Evolutionary conservation across 2,797 vertebrate species (phyloP), one percentile per base, ranked within the genome.

Genomic region (Falco peregrinus): DNA sequence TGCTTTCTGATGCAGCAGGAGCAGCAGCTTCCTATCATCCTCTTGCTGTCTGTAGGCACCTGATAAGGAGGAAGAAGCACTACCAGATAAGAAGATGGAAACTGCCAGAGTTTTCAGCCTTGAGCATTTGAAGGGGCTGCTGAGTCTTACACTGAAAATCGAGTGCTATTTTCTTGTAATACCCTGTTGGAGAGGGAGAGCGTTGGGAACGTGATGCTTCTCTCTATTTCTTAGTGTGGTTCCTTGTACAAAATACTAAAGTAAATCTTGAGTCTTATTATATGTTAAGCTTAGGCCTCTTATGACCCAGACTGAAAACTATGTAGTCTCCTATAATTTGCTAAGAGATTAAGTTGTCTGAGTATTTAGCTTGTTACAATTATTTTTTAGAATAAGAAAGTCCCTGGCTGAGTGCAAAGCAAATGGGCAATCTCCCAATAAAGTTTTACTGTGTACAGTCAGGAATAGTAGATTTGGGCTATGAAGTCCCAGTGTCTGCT

Each of bases 1-100:
- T 85, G 64, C 75, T 89, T 85, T 87, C 56, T 70, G 71, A 45
- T 76, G 86, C 75, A 84, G 86, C 35, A 39, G 28, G 41, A 37
- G 56, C 59, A 90, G 84, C 60, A 93, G 22, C 84, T 87, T 84
- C 28, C 78, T 85, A 77, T 93, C 89, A 70, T 18, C 60, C 56
- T 26, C 0, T 21, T 60, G 90, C 81, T 87, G 78, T 68, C 89
- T 96, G 93, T 68, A 68, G 91, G 87, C 78, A 92, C 87, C 84
- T 89, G 95, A 95, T 95, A 95, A 94, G 59, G 28, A 90, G 79
- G 29, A 91, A 60, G 76, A 95, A 93, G 87, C 53, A 75, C 56
- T 60, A 61, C 56, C 28, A 92, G 95, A 91, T 95, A 94, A 95
- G 84, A 65, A 79, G 69, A 70, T 88, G 80, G 91, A 90, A 84